A percentile compares a stretch with the other conserved stretches of the same genome.
phyloP scores from a whole-genome alignment of 2,888 invertebrate genomes.

The Neelides folsomi region DNA sequence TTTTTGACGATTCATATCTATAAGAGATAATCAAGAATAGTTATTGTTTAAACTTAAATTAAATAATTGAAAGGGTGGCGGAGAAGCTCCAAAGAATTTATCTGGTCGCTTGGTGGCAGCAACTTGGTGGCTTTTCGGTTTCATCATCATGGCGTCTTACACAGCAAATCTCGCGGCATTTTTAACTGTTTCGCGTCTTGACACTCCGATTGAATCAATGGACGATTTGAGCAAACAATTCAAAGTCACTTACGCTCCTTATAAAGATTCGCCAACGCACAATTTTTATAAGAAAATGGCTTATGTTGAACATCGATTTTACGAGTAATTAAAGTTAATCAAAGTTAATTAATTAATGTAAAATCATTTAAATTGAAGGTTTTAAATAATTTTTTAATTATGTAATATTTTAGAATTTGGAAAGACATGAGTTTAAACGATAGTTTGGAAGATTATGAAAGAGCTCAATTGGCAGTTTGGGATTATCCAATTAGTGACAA shows the following conservation, averaged over 20 bases:
- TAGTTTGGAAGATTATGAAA: constrained; percentile 70
- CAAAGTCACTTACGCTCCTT: constrained; percentile 86
- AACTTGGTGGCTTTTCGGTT: constrained; percentile 98
- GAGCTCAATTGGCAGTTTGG: constrained; percentile 91
- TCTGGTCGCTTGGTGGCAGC: constrained; percentile 89
- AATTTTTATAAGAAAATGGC: constrained; percentile 92
- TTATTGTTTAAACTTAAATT: background rate
- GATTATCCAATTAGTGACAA: constrained; percentile 96
- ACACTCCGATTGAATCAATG: constrained; percentile 77
- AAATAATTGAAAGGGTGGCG: constrained; percentile 57
- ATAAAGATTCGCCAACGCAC: constrained; percentile 74
- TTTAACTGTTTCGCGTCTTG: constrained; percentile 73
- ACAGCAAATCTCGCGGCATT: constrained; percentile 96
- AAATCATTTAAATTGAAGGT: no score
- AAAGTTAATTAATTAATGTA: background rate
- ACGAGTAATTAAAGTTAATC: constrained; percentile 57
- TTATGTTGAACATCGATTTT: constrained; percentile 81
- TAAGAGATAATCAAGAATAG: background rate
- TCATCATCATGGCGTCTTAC: constrained; percentile 84
- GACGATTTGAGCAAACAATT: constrained; percentile 90
- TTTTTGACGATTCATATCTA: background rate
- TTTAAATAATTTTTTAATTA: no score
- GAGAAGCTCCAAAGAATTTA: constrained; percentile 87
- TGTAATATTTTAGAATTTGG: constrained; percentile 65
- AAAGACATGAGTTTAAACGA: constrained; percentile 94